Percentiles rank a stretch among this genome's conserved stretches.
These are phyloP conservation scores for Rhyacophila evoluta DNA, from an alignment of 2,888 invertebrate genomes.

Conservation along the genomic window DNA sequence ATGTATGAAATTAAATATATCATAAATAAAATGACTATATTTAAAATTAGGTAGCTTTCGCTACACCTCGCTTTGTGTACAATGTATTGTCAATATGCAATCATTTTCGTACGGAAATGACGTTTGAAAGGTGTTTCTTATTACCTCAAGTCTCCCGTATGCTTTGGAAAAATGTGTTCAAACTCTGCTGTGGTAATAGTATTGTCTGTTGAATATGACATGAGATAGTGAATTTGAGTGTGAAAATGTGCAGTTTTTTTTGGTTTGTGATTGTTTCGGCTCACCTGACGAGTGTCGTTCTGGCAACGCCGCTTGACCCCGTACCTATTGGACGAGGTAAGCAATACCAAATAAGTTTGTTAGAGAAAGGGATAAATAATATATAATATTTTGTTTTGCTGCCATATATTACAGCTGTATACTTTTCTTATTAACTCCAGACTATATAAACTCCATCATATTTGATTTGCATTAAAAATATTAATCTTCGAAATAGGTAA, in stretches of 20 bases:
- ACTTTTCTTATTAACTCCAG: no score
- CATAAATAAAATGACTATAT: conserved; percentile 39
- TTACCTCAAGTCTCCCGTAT: conserved; percentile 36
- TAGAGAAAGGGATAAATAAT: conserved; percentile 45
- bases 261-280: conserved; percentile 48
- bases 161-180: conserved; percentile 49
- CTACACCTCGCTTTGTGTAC: conserved; percentile 37
- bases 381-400: neutral
- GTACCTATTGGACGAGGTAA: conserved; percentile 52
- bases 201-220: conserved; percentile 41
- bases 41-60: conserved; percentile 43
- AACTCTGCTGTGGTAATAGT: conserved; percentile 30
- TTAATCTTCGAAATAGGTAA: no score
- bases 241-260: conserved; percentile 51
- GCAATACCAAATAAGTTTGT: conserved; percentile 26
- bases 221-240: conserved; percentile 47
- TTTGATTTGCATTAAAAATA: no score
- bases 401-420: no score
- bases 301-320: conserved; percentile 53
- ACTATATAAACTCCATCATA: no score
- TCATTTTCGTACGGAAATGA: conserved; percentile 34
- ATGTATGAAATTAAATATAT: conserved; percentile 38
- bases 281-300: conserved; percentile 43
- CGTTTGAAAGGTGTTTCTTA: conserved; percentile 45
- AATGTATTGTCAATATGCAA: conserved; percentile 39